Evolutionary conservation across 2,113 vertebrate genomes (phyloP), one percentile per base, ranked within the genome.

Genomic region (Petaurus breviceps): DNA sequence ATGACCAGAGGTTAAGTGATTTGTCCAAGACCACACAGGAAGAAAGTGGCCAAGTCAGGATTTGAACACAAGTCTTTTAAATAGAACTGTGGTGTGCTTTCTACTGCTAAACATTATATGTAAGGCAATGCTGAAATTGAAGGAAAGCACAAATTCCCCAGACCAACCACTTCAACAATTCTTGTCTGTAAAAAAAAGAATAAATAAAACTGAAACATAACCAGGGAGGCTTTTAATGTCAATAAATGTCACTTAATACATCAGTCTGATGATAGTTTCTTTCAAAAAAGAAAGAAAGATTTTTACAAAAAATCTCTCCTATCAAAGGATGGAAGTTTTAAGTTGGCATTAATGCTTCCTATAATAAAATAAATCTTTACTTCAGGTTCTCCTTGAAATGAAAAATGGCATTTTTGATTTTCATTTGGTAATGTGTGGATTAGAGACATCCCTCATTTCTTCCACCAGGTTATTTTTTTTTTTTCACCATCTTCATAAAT

Each of bases 181-280:
- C 50, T 47, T 84, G 91, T 93, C 61, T 94, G 90, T 68, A 92
- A 96, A 92, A 94, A 47, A 92, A 95, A 92, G 94, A 68, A 68
- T 93, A 91, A 96, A 95, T 51, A 91, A 28, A 43, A 68, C n/a
- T 93, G 94, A 95, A 92, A 94, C 93, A 95, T 95, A 97, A 95
- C 96, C 90, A 93, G 95, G 92, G 91, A 97, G 91, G 93, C 61
- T 96, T 96, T 97, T 96, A 96, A 93, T 97, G 96, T 97, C 96
- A 94, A 95, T 96, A 95, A 94, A 94, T 94, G 84, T 91, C 94
- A 96, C 94, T 96, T 93, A 91, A 26, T 93, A 50, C 90, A 90
- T 97, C 90, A 92, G 46, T 91, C 11, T 91, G 95, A 68, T 97
- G 84, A 96, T 31, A 91, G 46, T 94, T 96, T 93, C 54, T 97